Conservation (phyloP, 1,140 invertebrate species). For the Drosophila micromelanica region DNA sequence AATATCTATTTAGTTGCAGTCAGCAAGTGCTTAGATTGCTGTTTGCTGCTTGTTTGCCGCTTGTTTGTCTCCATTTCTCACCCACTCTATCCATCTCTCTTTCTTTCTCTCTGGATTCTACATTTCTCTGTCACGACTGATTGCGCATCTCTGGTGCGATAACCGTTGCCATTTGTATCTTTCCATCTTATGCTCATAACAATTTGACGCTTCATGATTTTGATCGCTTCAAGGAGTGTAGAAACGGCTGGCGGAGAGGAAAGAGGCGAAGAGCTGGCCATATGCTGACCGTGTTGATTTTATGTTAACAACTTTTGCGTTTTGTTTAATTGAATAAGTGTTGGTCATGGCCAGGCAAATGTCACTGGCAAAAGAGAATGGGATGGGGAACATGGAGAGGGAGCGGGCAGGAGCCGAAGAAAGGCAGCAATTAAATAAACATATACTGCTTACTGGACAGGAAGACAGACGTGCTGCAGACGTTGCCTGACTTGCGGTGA, state of each 20-base stretch:
- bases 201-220: constrained; percentile 83
- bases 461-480: background rate
- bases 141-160: constrained; percentile 74
- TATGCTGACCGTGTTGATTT: constrained; percentile 32
- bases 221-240: constrained; percentile 45
- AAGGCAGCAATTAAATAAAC: constrained; percentile 7
- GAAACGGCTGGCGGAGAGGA: background rate
- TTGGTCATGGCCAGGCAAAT: constrained; percentile 42
- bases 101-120: background rate
- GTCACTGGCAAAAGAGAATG: constrained; percentile 65
- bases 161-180: constrained; percentile 76
- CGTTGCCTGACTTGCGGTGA: constrained; percentile 2
- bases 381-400: constrained; percentile 11
- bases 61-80: constrained; percentile 28
- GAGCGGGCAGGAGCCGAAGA: background rate
- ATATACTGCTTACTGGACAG: constrained; percentile 1
- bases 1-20: constrained; percentile 82
- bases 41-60: constrained; percentile 49
- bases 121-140: constrained; percentile 67
- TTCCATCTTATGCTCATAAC: constrained; percentile 78
- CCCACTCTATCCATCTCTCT: background rate
- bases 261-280: constrained; percentile 15
- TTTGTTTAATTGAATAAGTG: constrained; percentile 80
- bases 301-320: constrained; percentile 57
- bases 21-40: constrained; percentile 68